Conservation (phyloP, 2,113 vertebrate genomes). For the Dolichotis patagonum region DNA sequence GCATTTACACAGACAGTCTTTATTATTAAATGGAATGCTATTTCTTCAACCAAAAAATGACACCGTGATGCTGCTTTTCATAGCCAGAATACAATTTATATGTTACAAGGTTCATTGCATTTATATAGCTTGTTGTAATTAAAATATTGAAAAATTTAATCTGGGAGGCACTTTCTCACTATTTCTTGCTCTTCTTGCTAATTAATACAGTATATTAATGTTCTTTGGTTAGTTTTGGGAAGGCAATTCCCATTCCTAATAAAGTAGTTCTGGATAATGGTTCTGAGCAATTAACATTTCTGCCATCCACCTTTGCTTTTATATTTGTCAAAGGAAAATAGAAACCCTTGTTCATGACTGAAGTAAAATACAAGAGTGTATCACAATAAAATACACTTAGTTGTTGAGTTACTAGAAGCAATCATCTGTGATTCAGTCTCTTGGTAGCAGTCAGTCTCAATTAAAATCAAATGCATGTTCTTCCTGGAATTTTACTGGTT, state of each 20-base stretch:
- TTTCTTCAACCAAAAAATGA: slow-evolving; percentile 5
- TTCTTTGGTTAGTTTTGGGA: neutral
- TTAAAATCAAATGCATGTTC: neutral
- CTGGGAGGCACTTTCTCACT: slow-evolving; percentile 29
- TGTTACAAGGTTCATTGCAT: slow-evolving; percentile 36
- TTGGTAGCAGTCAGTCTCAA: neutral
- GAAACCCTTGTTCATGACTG: neutral
- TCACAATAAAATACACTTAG: neutral
- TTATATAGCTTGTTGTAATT: slow-evolving; percentile 52
- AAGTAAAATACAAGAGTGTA: neutral
- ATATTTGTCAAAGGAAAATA: slow-evolving; percentile 32
- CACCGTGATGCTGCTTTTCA: neutral
- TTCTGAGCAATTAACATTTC: slow-evolving; percentile 18
- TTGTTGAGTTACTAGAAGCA: neutral
- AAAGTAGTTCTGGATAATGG: neutral
- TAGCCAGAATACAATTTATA: neutral
- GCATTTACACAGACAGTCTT: neutral
- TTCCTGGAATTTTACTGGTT: neutral
- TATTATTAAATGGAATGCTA: slow-evolving; percentile 18
- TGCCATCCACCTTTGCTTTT: neutral
- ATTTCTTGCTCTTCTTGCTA: slow-evolving; percentile 36
- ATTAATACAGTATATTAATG: slow-evolving; percentile 41
- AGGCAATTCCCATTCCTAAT: slow-evolving; percentile 32
- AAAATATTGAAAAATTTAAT: slow-evolving; percentile 51
- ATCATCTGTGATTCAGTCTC: neutral